A percentile compares a stretch with the other conserved stretches of the same genome.
Evolutionary conservation across 2,113 vertebrate genomes (phyloP).

Genomic region (Coptodon rendalli): DNA sequence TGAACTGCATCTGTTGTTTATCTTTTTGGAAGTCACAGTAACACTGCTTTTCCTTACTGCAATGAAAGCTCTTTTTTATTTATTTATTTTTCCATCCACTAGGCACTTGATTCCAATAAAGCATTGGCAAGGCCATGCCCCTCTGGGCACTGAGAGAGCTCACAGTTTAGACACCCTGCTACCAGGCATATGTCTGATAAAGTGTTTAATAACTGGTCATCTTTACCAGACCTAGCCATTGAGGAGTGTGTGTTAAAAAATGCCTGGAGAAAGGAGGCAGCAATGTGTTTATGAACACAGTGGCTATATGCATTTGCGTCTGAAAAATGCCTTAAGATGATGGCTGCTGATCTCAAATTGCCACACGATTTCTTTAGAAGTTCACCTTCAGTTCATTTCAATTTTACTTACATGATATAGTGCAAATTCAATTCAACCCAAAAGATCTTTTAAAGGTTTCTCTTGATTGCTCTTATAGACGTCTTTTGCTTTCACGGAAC

Average conservation of each 20-base stretch:
- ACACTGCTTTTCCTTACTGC: conserved; percentile 32
- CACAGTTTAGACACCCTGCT: conserved; percentile 36
- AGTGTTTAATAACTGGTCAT: conserved; percentile 53
- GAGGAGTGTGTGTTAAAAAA: conserved; percentile 37
- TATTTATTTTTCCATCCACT: background rate
- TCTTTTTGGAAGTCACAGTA: conserved; percentile 17
- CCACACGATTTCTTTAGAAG: background rate
- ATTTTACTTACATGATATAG: background rate
- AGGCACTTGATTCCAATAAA: conserved; percentile 53
- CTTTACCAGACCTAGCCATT: conserved; percentile 37
- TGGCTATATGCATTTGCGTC: conserved; percentile 45
- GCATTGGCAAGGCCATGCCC: conserved; percentile 44
- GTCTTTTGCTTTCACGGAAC: background rate
- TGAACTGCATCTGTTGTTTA: conserved; percentile 22
- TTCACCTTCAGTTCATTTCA: background rate
- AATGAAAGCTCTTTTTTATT: conserved; percentile 24
- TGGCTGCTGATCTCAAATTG: conserved; percentile 35
- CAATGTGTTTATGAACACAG: conserved; percentile 1
- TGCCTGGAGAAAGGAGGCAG: conserved; percentile 35
- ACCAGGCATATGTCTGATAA: conserved; percentile 43
- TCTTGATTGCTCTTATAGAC: conserved; percentile 1
- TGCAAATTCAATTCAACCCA: background rate
- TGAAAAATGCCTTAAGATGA: conserved; percentile 46
- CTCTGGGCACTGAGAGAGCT: conserved; percentile 16
- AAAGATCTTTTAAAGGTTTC: background rate